These are phyloP conservation scores for Carduelis carduelis DNA, from an alignment of 2,797 vertebrate genomes.

Conservation along the genomic window DNA sequence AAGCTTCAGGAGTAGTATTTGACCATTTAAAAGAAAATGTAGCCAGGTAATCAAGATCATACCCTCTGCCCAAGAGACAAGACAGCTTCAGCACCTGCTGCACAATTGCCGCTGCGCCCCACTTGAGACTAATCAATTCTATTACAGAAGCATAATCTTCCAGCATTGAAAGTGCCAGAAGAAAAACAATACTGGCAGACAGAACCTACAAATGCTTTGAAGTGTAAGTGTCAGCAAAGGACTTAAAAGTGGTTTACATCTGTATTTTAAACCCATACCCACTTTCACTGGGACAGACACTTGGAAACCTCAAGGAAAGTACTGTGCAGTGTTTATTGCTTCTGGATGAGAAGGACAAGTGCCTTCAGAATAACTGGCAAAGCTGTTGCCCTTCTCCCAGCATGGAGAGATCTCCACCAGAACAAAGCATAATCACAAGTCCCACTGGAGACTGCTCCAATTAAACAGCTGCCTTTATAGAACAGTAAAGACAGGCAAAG, in stretches of 20 bases:
- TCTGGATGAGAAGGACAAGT: not conserved
- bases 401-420: not conserved
- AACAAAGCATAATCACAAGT: constrained; percentile 15
- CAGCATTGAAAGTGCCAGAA: not conserved
- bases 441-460: constrained; percentile 1
- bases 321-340: not conserved
- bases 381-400: not conserved
- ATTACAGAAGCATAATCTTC: not conserved
- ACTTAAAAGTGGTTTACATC: not conserved
- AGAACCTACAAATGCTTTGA: not conserved
- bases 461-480: constrained; percentile 1
- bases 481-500: not conserved
- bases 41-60: not conserved
- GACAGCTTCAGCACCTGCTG: not conserved
- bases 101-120: not conserved
- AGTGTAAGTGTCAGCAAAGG: not conserved
- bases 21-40: not conserved
- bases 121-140: not conserved
- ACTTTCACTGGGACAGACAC: not conserved
- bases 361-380: not conserved
- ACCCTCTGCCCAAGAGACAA: not conserved
- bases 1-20: not conserved
- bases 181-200: not conserved
- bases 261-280: not conserved
- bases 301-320: not conserved